Conservation (phyloP, 2,797 vertebrate genomes). For the Amphiprion clarkii region DNA sequence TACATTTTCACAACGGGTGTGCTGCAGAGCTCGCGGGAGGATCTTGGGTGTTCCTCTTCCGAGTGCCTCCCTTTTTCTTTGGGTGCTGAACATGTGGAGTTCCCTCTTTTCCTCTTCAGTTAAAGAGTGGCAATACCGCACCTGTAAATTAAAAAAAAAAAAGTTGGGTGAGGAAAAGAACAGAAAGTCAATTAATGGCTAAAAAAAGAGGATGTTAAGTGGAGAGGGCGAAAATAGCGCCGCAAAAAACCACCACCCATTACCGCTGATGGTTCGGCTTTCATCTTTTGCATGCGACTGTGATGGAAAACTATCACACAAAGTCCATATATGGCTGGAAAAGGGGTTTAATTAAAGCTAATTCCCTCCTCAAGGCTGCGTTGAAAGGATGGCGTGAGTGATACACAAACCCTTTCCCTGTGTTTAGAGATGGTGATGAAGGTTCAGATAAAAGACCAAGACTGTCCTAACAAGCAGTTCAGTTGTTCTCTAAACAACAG, state of each 20-base stretch:
- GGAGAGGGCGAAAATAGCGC: constrained; percentile 17
- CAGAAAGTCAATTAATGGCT: not conserved
- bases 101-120: constrained; percentile 95
- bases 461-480: constrained; percentile 70
- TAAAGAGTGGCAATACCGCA: constrained; percentile 95
- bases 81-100: constrained; percentile 94
- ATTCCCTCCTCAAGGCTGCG: constrained; percentile 50
- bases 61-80: constrained; percentile 96
- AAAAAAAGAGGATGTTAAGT: not conserved
- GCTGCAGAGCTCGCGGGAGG: constrained; percentile 90
- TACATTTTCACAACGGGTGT: constrained; percentile 94
- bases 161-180: constrained; percentile 5
- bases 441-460: constrained; percentile 68
- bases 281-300: constrained; percentile 43
- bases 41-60: constrained; percentile 94
- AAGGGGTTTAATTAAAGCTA: constrained; percentile 60
- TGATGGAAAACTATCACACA: constrained; percentile 7
- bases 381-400: constrained; percentile 68
- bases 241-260: constrained; percentile 24
- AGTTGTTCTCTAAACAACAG: constrained; percentile 72
- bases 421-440: constrained; percentile 76
- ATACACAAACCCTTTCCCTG: constrained; percentile 66
- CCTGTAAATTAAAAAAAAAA: constrained; percentile 73
- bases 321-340: constrained; percentile 47
- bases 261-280: constrained; percentile 38